Base-by-base conservation (phyloP, 2,888 invertebrate genomes). In the Caenorhabditis japonica region DNA sequence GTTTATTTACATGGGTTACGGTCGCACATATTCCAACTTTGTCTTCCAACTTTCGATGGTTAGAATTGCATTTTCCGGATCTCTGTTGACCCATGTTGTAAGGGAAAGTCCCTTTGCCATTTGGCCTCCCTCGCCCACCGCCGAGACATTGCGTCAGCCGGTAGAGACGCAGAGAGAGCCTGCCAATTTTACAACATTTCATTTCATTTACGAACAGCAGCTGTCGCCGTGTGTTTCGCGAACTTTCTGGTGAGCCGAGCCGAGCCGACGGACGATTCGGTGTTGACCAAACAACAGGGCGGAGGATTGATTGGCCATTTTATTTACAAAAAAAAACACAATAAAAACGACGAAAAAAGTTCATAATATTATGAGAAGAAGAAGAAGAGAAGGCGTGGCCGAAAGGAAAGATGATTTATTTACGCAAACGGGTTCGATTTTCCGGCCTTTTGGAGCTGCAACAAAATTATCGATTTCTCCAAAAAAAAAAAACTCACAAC, bases 391-490 rank as follows among this genome's bases (percentile, higher is more conserved):
- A 38, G 60, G 58, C 49, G 49, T 58, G 64, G 64, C 43, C 55
- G 27, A 51, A 34, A 17, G 12, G 17, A 21, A 44, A 19, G 27
- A 52, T 43, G 49, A 41, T 44, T 64, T 55, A 4, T 15, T 64
- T 64, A 56, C 49, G 61, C 70, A 81, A 84, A 84, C 27, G 84
- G 84, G 75, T 84, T 82, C 66, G 82, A 23, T 72, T 84, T 84
- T 66, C 83, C 84, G 52, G 74, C 66, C 80, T 84, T 84, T 74
- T 84, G 79, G 39, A 84, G 76, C 83, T 83, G 77, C 79, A 83
- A 82, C 39, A 47, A 47, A 41, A 13, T 23, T 13, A 41, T 38
- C n/a, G n/a, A n/a, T n/a, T n/a, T n/a, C n/a, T n/a, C n/a, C n/a
- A 53, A 38, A n/a, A 3, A 13, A 15, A 5, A 19, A 23, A 39